phyloP scores from a whole-genome alignment of 2,113 vertebrate species.

The Balaeniceps rex region DNA sequence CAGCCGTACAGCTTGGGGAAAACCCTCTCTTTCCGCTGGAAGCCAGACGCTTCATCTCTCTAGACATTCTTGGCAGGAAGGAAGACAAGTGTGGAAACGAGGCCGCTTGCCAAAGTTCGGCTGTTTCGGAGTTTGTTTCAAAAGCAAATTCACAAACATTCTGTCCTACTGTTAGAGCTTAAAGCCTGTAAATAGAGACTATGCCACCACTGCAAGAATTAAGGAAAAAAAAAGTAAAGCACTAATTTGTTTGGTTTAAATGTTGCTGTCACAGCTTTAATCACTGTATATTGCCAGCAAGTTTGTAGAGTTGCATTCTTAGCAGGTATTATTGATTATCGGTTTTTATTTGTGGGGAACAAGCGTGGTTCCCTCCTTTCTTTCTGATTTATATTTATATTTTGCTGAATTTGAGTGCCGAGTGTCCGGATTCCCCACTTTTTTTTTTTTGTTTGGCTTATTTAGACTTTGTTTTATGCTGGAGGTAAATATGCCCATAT shows the following conservation, averaged over 20 bases:
- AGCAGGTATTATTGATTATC: constrained; percentile 26
- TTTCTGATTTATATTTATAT: constrained; percentile 74
- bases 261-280: constrained; percentile 50
- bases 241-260: constrained; percentile 62
- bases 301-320: constrained; percentile 41
- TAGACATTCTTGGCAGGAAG: neutral
- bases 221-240: neutral
- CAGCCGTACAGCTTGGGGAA: neutral
- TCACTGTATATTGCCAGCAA: constrained; percentile 66
- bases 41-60: neutral
- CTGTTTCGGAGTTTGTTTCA: constrained; percentile 31
- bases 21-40: neutral
- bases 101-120: neutral
- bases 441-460: constrained; percentile 35
- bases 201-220: constrained; percentile 16
- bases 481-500: constrained; percentile 67
- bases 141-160: constrained; percentile 38
- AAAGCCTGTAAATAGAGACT: constrained; percentile 73
- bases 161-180: constrained; percentile 29
- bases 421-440: neutral
- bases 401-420: constrained; percentile 24
- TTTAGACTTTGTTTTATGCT: constrained; percentile 53
- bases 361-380: neutral
- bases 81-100: neutral
- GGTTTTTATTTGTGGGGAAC: constrained; percentile 30